Base-by-base conservation (phyloP, 1,140 invertebrate genomes). In the Drosophila chauvacae region DNA sequence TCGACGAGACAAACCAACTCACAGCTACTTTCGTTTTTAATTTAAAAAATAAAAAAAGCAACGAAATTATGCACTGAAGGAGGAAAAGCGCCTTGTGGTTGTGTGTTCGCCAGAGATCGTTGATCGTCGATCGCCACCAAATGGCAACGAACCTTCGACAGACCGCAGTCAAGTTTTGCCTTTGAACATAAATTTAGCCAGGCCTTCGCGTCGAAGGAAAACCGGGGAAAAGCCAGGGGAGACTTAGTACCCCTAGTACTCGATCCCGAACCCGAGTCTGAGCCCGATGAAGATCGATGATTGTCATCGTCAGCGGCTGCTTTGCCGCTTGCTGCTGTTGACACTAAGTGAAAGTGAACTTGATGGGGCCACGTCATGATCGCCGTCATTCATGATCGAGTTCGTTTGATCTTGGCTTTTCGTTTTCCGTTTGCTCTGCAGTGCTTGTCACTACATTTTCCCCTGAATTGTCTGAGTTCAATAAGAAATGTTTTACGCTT, bases 261-360 rank as follows among this genome's bases (percentile, higher is more conserved):
- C 53, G 53, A 56, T n/a, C 53, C 53, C 53, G 53, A 39, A 16
- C 33, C 37, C 47, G 47, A 16, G 7, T 14, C 23, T 18, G 20
- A 37, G 2, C 35, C 61, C 77, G 81, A 91, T 91, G 85, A 91
- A 86, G 90, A 91, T 91, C 90, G 82, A 91, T 91, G 90, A 91
- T 91, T 91, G 86, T 91, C 90, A 82, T 86, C 85, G 76, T 77
- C 80, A 71, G 51, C 59, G 58, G 57, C 64, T 71, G 72, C 73
- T 58, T 63, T 50, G 30, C 44, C 42, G 55, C 58, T 61, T 55
- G 77, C 60, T 65, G 58, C 76, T 71, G 80, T 83, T 90, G 87
- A 91, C 83, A 91, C 74, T 90, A 87, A 90, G 87, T 90, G 87
- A 90, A 90, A 90, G 87, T 90, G 87, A 90, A 91, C 80, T 91